Evolutionary conservation across 2,888 invertebrate genomes (phyloP).

Genomic region (Eupithecia exiguata): DNA sequence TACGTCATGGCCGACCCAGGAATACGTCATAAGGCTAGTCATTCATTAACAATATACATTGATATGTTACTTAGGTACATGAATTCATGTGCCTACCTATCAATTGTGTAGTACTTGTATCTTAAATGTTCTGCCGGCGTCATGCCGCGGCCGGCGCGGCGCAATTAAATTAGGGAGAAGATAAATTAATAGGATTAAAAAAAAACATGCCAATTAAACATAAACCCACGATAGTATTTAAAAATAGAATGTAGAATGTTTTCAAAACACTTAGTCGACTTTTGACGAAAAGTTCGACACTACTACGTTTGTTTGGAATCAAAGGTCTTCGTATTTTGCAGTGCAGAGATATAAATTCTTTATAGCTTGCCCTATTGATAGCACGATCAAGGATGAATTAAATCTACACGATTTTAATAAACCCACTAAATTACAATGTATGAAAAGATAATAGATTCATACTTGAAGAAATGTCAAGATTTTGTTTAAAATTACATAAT

Average conservation of each 20-base stretch:
- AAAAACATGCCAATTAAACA: not conserved
- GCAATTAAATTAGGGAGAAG: not conserved
- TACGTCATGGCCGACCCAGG: not conserved
- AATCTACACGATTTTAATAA: conserved; percentile 9
- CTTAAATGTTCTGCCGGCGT: not conserved
- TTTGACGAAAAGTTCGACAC: not conserved
- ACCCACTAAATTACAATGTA: conserved; percentile 4
- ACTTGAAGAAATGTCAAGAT: not conserved
- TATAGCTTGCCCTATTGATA: conserved; percentile 44
- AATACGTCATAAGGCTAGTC: conserved; percentile 2
- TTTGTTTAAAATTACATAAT: not conserved
- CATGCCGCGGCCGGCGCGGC: too few species aligned
- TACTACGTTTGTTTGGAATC: conserved; percentile 1
- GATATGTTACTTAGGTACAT: not conserved
- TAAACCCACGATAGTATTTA: not conserved
- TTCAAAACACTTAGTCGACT: not conserved
- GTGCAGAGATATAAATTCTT: conserved; percentile 26
- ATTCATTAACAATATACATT: conserved; percentile 1
- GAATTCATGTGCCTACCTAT: conserved; percentile 2
- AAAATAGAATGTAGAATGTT: conserved; percentile 13
- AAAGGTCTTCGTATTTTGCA: conserved; percentile 10
- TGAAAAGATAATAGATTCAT: not conserved
- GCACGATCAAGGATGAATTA: conserved; percentile 39
- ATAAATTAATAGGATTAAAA: not conserved
- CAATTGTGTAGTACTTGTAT: not conserved